Conservation (phyloP, 30 jellyfish, hydroid and myxozoan species). For the Turritopsis rubra region DNA sequence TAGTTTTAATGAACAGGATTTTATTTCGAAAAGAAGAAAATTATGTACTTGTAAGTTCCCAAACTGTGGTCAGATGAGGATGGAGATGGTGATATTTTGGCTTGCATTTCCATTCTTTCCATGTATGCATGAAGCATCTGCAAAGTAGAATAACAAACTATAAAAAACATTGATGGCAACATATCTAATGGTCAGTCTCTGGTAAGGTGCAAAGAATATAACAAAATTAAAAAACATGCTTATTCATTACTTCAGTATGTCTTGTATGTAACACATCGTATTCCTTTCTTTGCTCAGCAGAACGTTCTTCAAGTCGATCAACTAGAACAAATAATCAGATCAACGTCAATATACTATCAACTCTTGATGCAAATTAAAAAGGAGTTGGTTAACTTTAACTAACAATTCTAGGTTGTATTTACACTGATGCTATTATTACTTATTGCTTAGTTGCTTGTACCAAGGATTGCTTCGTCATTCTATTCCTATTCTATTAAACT, state of each 20-base stretch:
- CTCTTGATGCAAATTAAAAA: too few species aligned
- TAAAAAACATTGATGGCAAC: neutral
- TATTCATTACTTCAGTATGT: conserved; percentile 76
- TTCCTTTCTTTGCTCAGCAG: conserved; percentile 75
- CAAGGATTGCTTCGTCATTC: too few species aligned
- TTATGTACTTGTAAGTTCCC: neutral
- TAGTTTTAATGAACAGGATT: too few species aligned
- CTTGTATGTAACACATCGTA: conserved; percentile 66
- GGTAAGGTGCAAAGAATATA: neutral
- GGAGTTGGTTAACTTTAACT: too few species aligned
- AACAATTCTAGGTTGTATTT: too few species aligned
- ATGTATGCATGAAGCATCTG: conserved; percentile 94
- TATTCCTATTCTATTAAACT: too few species aligned
- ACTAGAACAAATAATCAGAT: conserved; percentile 41
- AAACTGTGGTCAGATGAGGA: conserved; percentile 34
- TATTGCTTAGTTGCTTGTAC: too few species aligned
- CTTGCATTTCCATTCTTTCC: conserved; percentile 89
- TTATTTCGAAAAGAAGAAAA: neutral
- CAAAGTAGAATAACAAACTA: neutral
- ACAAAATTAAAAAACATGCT: neutral
- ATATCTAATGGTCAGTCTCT: neutral
- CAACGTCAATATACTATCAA: too few species aligned
- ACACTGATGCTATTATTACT: too few species aligned
- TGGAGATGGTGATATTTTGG: conserved; percentile 43
- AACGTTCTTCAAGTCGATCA: conserved; percentile 86